Evolutionary conservation across 2,113 vertebrate species (phyloP).

Genomic region (Triplophysa siluroides): DNA sequence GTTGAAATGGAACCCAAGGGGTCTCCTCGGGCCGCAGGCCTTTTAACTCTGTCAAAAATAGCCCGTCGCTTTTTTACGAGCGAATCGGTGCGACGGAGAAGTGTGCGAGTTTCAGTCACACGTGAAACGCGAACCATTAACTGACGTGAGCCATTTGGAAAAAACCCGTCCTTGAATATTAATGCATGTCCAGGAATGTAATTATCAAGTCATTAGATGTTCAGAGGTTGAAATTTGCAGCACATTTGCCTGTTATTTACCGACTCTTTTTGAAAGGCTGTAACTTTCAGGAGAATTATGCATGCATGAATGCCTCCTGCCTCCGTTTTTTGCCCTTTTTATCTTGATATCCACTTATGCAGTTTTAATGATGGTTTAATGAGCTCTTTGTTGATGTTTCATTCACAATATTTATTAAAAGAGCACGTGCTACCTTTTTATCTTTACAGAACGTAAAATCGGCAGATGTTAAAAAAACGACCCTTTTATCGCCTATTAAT

Average conservation of each 20-base stretch:
- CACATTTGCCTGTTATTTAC: constrained; percentile 51
- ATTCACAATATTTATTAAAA: constrained; percentile 40
- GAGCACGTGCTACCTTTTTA: constrained; percentile 33
- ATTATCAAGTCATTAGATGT: constrained; percentile 35
- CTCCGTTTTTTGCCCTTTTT: constrained; percentile 9
- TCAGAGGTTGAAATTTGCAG: constrained; percentile 39
- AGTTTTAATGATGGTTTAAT: constrained; percentile 39
- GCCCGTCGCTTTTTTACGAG: constrained; percentile 19
- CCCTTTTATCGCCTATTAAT: constrained; percentile 12
- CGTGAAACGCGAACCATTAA: background rate
- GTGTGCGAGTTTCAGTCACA: constrained; percentile 4
- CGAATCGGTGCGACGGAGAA: background rate
- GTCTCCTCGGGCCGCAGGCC: constrained; percentile 23
- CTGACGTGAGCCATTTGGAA: constrained; percentile 6
- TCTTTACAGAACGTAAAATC: constrained; percentile 30
- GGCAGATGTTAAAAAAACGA: background rate
- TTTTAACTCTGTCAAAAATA: constrained; percentile 4
- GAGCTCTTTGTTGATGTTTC: constrained; percentile 13
- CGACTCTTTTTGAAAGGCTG: constrained; percentile 34
- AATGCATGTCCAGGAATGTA: constrained; percentile 41
- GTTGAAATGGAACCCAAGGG: constrained; percentile 21
- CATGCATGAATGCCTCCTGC: constrained; percentile 43
- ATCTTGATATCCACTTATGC: constrained; percentile 36
- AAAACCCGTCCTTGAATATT: constrained; percentile 20
- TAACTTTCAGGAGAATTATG: constrained; percentile 42